Evolutionary conservation across 2,797 vertebrate genomes (phyloP), one percentile per base, ranked within the genome.

Genomic region (Hoplostethus mediterraneus): DNA sequence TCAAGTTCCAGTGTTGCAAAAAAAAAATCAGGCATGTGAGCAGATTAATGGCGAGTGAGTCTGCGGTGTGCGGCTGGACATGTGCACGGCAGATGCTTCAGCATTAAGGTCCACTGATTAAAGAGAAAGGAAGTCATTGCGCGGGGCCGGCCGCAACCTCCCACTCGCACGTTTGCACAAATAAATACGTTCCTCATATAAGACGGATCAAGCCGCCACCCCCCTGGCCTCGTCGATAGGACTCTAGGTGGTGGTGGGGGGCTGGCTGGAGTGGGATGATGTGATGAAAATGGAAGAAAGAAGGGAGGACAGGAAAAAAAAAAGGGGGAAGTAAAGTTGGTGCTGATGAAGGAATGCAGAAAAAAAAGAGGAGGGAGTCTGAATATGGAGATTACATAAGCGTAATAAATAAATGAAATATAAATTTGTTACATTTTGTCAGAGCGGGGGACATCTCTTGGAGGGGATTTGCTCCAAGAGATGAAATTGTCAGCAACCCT

Each of bases 81-180:
- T 81, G 76, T 87, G 85, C 16, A 40, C 11, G 38, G 53, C 89
- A 91, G 80, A 88, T 91, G 86, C 45, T 68, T 38, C 49, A n/a
- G 63, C 40, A 51, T 67, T n/a, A 42, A 49, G 21, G 59, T 66
- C 49, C 1, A 0, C 38, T 76, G 73, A 83, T 75, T 73, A 80
- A 38, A 81, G 74, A 72, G 73, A 21, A 17, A 4, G 5, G n/a
- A 36, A 8, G 25, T 21, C 40, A 28, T 28, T 17, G 33, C 17
- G 17, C 8, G 10, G 6, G 54, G 68, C 31, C 6, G 68, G 53
- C 75, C 53, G 17, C 71, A 60, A 4, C 67, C 69, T 69, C 47
- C 52, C 33, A 40, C 42, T 53, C 6, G 8, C 17, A 49, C 44
- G 51, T 53, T 52, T 54, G 53, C 25, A 47, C 74, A 52, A 81